Conservation (phyloP, 2,888 invertebrate species). For the Magallana nippona region DNA sequence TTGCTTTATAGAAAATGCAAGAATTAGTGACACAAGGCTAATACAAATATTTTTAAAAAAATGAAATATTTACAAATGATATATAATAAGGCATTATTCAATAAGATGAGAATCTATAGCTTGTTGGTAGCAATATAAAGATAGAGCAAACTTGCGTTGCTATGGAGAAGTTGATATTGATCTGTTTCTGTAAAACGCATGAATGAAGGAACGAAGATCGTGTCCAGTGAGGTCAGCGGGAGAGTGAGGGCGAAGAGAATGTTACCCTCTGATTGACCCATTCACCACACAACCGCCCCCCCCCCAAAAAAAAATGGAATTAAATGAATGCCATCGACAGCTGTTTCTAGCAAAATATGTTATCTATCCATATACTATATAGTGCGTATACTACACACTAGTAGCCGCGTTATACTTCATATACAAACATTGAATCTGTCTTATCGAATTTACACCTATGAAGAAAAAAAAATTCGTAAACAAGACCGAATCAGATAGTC, state of each 20-base stretch:
- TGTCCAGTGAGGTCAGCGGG: slow-evolving; percentile 28
- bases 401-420: too few relatives aligned
- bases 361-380: too few relatives aligned
- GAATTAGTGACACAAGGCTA: too few relatives aligned
- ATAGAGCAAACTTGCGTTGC: neutral
- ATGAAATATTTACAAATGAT: too few relatives aligned
- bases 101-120: neutral
- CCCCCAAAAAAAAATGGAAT: neutral
- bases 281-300: neutral
- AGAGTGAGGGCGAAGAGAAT: slow-evolving; percentile 2
- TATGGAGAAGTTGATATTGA: slow-evolving; percentile 25
- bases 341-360: neutral
- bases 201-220: slow-evolving; percentile 12
- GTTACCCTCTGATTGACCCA: slow-evolving; percentile 30
- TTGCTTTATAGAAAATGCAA: neutral
- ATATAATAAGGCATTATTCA: too few relatives aligned
- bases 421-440: too few relatives aligned
- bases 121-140: neutral
- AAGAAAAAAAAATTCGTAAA: too few relatives aligned
- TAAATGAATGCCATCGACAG: neutral
- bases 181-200: slow-evolving; percentile 33
- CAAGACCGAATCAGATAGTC: too few relatives aligned
- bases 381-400: too few relatives aligned
- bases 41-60: too few relatives aligned
- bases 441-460: too few relatives aligned